Percentiles rank a stretch among this genome's conserved stretches.
phyloP scores from a whole-genome alignment of 2,888 invertebrate genomes.

The Sarcophaga rosellei region DNA sequence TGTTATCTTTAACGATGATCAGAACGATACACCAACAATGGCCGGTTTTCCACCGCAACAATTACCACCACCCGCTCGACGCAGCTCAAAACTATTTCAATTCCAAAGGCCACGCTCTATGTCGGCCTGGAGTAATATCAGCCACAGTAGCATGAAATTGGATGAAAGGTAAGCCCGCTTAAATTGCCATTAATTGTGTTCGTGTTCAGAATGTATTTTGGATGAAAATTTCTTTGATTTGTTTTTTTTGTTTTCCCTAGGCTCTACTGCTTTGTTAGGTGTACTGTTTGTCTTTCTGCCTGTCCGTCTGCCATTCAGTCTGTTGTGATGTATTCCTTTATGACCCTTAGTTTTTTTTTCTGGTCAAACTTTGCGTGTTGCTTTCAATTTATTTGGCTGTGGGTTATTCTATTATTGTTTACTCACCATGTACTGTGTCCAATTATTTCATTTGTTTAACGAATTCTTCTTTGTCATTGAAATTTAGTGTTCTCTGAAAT shows the following conservation, averaged over 20 bases:
- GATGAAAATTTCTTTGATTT: background rate
- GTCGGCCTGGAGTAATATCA: constrained; percentile 94
- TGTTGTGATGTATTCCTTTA: no score
- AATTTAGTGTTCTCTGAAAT: no score
- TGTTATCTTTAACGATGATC: constrained; percentile 80
- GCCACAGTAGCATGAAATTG: constrained; percentile 90
- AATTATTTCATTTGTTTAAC: no score
- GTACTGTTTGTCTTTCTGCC: background rate
- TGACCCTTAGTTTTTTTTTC: no score
- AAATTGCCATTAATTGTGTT: background rate
- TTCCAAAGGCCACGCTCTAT: constrained; percentile 87
- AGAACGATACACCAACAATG: constrained; percentile 70
- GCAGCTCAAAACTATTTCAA: constrained; percentile 79
- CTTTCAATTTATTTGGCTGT: background rate
- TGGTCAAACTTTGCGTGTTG: background rate
- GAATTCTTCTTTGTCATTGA: no score
- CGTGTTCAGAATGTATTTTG: no score
- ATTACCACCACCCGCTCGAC: constrained; percentile 75
- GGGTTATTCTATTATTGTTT: background rate
- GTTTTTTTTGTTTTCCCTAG: background rate
- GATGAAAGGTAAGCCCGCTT: constrained; percentile 80
- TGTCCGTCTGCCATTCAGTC: background rate
- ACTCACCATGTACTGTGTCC: no score
- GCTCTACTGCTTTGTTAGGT: background rate
- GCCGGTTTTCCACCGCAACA: constrained; percentile 76